These are phyloP conservation scores for Staurois parvus DNA, from an alignment of 2,797 vertebrate genomes.

Conservation along the genomic window DNA sequence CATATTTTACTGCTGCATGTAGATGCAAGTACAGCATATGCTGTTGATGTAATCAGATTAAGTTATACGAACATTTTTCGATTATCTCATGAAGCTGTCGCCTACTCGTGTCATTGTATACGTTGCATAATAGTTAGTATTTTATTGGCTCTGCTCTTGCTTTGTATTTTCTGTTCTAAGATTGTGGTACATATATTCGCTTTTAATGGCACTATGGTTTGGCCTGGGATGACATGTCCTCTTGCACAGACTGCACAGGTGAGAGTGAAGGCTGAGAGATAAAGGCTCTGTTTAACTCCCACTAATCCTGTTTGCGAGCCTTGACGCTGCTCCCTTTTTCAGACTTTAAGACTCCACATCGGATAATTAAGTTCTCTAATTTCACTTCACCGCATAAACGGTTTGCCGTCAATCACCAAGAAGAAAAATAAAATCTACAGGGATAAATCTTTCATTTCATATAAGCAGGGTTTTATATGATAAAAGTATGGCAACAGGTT, in stretches of 20 bases:
- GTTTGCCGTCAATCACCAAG: slow-evolving; percentile 50
- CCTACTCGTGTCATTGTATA: neutral
- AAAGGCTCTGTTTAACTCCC: slow-evolving; percentile 27
- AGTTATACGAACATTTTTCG: neutral
- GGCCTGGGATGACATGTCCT: slow-evolving; percentile 20
- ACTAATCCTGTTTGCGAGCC: slow-evolving; percentile 43
- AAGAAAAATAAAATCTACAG: slow-evolving; percentile 9
- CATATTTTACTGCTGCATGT: neutral
- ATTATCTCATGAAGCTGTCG: neutral
- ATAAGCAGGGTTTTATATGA: slow-evolving; percentile 20
- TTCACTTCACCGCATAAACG: slow-evolving; percentile 44
- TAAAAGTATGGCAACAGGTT: slow-evolving; percentile 38
- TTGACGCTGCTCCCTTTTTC: slow-evolving; percentile 13
- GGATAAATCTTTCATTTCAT: slow-evolving; percentile 28
- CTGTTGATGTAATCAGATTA: slow-evolving; percentile 9
- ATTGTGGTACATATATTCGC: neutral
- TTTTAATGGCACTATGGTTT: neutral
- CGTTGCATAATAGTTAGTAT: neutral
- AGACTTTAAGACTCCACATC: slow-evolving; percentile 51
- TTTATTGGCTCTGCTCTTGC: neutral
- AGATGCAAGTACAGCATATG: slow-evolving; percentile 1
- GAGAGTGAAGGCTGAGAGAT: neutral
- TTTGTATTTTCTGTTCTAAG: neutral
- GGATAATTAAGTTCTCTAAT: slow-evolving; percentile 49
- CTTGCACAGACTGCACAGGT: neutral